Evolutionary conservation across 2,113 vertebrate species (phyloP).

Genomic region (Atrichornis clamosus): DNA sequence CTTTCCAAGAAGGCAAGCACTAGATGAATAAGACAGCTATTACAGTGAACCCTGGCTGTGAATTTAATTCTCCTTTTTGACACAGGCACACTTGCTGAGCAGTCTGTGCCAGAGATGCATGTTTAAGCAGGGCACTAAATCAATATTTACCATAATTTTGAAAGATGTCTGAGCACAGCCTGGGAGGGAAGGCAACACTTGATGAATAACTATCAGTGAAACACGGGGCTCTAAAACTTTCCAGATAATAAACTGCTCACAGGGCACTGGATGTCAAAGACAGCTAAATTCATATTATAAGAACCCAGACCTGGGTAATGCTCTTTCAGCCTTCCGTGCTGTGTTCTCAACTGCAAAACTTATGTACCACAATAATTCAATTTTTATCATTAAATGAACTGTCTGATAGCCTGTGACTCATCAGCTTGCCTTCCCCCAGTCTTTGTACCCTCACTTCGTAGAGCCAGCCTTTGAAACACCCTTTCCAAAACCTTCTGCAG

Average conservation of each 20-base stretch:
- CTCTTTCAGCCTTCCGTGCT: background rate
- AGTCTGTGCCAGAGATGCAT: background rate
- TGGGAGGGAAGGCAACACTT: background rate
- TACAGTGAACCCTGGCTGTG: slow-evolving; percentile 9
- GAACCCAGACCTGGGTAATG: background rate
- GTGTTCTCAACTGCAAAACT: background rate
- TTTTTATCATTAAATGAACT: background rate
- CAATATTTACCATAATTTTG: slow-evolving; percentile 20
- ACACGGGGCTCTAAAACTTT: background rate
- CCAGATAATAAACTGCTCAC: background rate
- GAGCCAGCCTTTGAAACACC: rapidly evolving
- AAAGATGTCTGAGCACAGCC: background rate
- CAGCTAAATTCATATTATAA: background rate
- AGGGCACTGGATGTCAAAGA: background rate
- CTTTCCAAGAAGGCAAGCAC: slow-evolving; percentile 23
- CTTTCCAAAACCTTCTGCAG: background rate
- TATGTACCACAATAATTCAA: background rate
- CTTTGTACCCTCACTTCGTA: background rate
- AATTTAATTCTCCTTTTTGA: slow-evolving; percentile 21
- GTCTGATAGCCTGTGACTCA: background rate
- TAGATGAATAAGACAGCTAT: background rate
- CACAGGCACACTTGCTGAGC: background rate
- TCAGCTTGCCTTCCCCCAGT: background rate
- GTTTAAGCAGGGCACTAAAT: slow-evolving; percentile 13
- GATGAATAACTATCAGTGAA: background rate